These are phyloP conservation scores for Acronicta aceris DNA, from an alignment of 2,888 invertebrate genomes.

Conservation along the genomic window DNA sequence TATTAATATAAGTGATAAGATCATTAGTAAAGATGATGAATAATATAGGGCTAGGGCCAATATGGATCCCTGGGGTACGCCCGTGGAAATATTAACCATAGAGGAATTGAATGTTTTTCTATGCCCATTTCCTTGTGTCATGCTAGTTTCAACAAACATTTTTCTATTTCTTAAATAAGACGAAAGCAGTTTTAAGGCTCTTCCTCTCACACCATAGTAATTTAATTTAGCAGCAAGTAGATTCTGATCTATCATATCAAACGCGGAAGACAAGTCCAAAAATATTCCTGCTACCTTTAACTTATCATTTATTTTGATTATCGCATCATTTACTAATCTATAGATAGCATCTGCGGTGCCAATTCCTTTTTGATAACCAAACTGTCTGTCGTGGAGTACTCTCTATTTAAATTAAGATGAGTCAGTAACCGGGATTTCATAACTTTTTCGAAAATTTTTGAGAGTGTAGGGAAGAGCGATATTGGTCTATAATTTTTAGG, in stretches of 20 bases:
- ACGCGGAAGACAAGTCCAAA: slow-evolving; percentile 12
- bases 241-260: slow-evolving; percentile 13
- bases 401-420: slow-evolving; percentile 5
- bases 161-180: slow-evolving; percentile 6
- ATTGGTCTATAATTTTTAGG: slow-evolving; percentile 8
- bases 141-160: slow-evolving; percentile 12
- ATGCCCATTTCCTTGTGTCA: neutral
- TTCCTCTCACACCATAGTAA: slow-evolving; percentile 10
- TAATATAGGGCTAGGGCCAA: neutral
- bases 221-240: slow-evolving; percentile 5
- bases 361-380: slow-evolving; percentile 8
- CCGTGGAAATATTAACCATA: slow-evolving; percentile 8
- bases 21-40: slow-evolving; percentile 3
- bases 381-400: slow-evolving; percentile 7
- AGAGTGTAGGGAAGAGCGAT: slow-evolving; percentile 5
- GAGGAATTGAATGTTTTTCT: neutral
- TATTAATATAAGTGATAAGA: slow-evolving; percentile 4
- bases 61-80: slow-evolving; percentile 7
- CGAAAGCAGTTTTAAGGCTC: slow-evolving; percentile 5
- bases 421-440: slow-evolving; percentile 5
- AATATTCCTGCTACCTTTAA: slow-evolving; percentile 12
- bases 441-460: slow-evolving; percentile 4
- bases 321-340: slow-evolving; percentile 5
- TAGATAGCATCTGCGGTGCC: slow-evolving; percentile 9
- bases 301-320: slow-evolving; percentile 6